Conservation (phyloP, 2,113 vertebrate species). For the Xerus inauris region DNA sequence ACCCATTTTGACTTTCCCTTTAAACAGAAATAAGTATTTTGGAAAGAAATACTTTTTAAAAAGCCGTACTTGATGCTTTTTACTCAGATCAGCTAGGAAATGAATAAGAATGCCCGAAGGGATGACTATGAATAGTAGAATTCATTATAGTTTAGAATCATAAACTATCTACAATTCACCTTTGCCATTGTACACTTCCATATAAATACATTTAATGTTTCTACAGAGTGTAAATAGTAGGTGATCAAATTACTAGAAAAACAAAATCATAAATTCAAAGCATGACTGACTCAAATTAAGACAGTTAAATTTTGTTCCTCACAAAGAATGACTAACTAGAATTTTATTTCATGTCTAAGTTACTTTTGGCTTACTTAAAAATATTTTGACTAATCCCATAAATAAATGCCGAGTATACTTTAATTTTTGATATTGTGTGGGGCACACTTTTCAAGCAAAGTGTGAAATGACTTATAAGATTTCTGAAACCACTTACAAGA, state of each 20-base stretch:
- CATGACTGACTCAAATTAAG: not conserved
- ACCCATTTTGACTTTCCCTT: not conserved
- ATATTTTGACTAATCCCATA: not conserved
- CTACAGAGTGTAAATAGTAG: not conserved
- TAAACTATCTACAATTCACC: not conserved
- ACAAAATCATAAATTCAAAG: not conserved
- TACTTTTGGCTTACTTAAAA: not conserved
- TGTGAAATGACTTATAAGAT: not conserved
- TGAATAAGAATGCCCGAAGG: not conserved
- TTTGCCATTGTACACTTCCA: not conserved
- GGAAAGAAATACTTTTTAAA: not conserved
- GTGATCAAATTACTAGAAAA: not conserved
- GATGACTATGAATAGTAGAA: not conserved
- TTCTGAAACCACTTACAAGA: conserved; percentile 21
- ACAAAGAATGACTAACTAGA: not conserved
- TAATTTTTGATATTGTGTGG: not conserved
- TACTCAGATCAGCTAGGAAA: not conserved
- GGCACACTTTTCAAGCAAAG: not conserved
- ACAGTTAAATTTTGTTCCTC: not conserved
- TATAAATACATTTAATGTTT: not conserved
- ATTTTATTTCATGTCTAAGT: not conserved
- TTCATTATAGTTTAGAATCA: not conserved
- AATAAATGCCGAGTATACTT: not conserved
- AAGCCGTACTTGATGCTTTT: not conserved
- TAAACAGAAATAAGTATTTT: not conserved